These are phyloP conservation scores for Drosophila erecta DNA, from an alignment of 1,140 invertebrate genomes.

Conservation along the genomic window DNA sequence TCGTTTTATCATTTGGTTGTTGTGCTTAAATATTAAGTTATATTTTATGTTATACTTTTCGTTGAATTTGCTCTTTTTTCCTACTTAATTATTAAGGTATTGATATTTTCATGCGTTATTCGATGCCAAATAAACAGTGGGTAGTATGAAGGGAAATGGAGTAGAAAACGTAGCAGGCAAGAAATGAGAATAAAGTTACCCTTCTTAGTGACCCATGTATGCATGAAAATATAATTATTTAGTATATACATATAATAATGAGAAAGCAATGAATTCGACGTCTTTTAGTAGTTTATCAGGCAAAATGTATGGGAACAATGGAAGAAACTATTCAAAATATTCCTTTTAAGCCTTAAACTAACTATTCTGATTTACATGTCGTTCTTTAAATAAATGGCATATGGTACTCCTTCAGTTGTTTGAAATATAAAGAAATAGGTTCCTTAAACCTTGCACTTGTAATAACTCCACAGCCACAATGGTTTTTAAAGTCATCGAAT, in stretches of 20 bases:
- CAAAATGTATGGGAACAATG: neutral
- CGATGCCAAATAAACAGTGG: constrained; percentile 4
- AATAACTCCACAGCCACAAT: too few species aligned
- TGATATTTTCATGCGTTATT: constrained; percentile 64
- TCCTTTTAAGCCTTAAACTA: neutral
- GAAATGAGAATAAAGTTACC: neutral
- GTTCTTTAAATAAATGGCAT: neutral
- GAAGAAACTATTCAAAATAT: neutral
- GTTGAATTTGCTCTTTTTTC: constrained; percentile 21
- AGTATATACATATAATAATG: neutral
- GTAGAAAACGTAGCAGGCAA: constrained; percentile 10
- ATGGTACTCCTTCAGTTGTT: neutral
- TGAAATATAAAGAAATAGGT: neutral
- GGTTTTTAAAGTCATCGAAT: neutral
- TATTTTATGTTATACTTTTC: constrained; percentile 34
- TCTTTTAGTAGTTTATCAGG: constrained; percentile 11
- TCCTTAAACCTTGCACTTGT: too few species aligned
- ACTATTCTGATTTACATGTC: neutral
- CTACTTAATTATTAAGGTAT: constrained; percentile 61
- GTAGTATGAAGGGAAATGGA: neutral
- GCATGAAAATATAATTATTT: constrained; percentile 6
- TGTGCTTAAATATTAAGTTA: constrained; percentile 60
- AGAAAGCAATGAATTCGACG: constrained; percentile 2
- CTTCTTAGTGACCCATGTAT: neutral
- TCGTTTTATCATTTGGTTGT: constrained; percentile 21